Conservation (phyloP, 2,113 vertebrate genomes). For the Melanerpes formicivorus region DNA sequence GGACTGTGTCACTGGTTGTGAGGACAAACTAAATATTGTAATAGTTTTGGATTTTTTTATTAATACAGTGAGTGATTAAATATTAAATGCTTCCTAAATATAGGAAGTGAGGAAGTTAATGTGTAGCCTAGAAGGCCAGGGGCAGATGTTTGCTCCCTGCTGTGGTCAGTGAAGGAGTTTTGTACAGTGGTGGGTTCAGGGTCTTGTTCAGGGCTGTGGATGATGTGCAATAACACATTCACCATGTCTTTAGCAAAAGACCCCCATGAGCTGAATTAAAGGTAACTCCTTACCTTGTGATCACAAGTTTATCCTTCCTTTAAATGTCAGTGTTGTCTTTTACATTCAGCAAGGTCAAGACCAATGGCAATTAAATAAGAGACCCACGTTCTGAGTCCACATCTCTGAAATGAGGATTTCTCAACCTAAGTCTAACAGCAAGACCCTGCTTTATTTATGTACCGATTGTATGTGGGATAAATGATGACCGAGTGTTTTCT, state of each 20-base stretch:
- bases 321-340: neutral
- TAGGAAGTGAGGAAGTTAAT: neutral
- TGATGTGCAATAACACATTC: neutral
- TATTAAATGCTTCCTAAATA: neutral
- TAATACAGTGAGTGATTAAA: neutral
- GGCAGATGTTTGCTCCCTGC: neutral
- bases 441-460: neutral
- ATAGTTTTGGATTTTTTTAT: neutral
- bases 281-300: neutral
- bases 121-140: neutral
- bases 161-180: neutral
- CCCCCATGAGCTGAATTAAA: neutral
- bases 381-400: neutral
- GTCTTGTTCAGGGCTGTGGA: fast-evolving
- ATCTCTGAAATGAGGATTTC: neutral
- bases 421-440: neutral
- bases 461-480: neutral
- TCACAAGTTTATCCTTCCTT: neutral
- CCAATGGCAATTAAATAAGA: neutral
- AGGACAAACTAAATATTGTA: neutral
- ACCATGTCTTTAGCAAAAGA: neutral
- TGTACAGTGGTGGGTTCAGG: fast-evolving
- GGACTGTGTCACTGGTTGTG: neutral
- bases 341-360: neutral
- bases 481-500: neutral